Evolutionary conservation across 30 jellyfish, hydroid and myxozoan genomes (phyloP), one percentile per base, ranked within the genome.

Genomic region (Hydractinia symbiolongicarpus): DNA sequence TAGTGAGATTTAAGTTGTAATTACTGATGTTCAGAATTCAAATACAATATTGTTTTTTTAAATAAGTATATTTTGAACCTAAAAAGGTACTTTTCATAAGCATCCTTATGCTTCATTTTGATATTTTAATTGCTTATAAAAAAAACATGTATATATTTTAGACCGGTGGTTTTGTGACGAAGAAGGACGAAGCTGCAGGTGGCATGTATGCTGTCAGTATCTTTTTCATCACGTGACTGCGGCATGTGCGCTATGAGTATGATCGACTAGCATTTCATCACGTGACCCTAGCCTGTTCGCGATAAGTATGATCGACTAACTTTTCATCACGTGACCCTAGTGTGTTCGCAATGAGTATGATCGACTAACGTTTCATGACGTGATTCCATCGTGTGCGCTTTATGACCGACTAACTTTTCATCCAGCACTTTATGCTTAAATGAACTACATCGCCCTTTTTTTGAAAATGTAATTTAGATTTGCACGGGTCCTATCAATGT

Each of bases 141-240:
- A n/a, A n/a, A n/a, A n/a, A n/a, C n/a, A n/a, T n/a, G n/a, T n/a
- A n/a, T n/a, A n/a, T 7, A 20, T 20, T 84, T 13, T 61, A 93
- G 98, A 81, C 89, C 11, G 84, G 89, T 53, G 98, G 96, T n/a
- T 87, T 93, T 84, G 73, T 85, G 5, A 55, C 74, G 44, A 93
- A 93, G 64, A 86, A 93, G 9, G 95, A 93, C 72, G 98, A 93
- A 56, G 84, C 94, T 67, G 95, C 96, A 7, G 98, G 98, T n/a
- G 98, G 98, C 49, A 93, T 76, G 92, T 93, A 79, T 78, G 79
- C 90, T 77, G 91, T 93, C 87, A 87, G 98, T 93, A 93, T 93
- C 98, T 83, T 93, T 87, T 72, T 15, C 72, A 8, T 72, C n/a
- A 17, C 7, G 53, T 7, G 50, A 72, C 19, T 2, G 2, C 2